phyloP scores from a whole-genome alignment of 2,797 vertebrate species.

The Girardinus metallicus region DNA sequence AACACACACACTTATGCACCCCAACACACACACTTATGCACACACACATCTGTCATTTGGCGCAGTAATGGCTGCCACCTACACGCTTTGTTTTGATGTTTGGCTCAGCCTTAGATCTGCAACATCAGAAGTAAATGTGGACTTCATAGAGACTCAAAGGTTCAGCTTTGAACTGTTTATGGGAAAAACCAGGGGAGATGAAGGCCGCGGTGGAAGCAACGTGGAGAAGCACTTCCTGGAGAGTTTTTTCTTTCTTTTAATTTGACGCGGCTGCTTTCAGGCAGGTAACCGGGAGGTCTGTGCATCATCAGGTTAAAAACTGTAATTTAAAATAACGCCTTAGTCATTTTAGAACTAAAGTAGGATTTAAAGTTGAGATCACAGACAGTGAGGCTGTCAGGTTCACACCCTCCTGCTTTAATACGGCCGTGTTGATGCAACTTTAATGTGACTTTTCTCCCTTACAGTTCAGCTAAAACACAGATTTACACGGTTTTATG shows the following conservation, averaged over 20 bases:
- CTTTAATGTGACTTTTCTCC: not conserved
- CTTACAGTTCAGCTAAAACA: not conserved
- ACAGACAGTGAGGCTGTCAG: not conserved
- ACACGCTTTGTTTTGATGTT: constrained; percentile 32
- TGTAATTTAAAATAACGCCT: not conserved
- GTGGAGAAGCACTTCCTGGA: constrained; percentile 51
- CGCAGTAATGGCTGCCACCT: constrained; percentile 6
- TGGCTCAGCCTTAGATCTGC: constrained; percentile 27
- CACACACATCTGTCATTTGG: constrained; percentile 16
- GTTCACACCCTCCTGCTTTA: not conserved
- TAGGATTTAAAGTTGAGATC: not conserved
- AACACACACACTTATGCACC: not conserved
- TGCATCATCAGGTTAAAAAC: not conserved
- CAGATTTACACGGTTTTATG: not conserved
- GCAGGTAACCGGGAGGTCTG: constrained; percentile 25
- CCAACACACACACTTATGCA: not conserved
- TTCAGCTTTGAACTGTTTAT: constrained; percentile 57
- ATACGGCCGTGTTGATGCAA: not conserved
- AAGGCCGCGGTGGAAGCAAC: constrained; percentile 44
- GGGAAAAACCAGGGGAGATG: constrained; percentile 56
- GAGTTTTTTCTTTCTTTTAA: constrained; percentile 39
- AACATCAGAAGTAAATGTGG: constrained; percentile 43
- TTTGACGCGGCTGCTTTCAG: constrained; percentile 49
- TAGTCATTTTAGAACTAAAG: not conserved
- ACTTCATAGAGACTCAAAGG: constrained; percentile 38